A percentile compares a stretch with the other conserved stretches of the same genome.
Evolutionary conservation across 2,113 vertebrate genomes (phyloP).

Genomic region (Rhagologus leucostigma): DNA sequence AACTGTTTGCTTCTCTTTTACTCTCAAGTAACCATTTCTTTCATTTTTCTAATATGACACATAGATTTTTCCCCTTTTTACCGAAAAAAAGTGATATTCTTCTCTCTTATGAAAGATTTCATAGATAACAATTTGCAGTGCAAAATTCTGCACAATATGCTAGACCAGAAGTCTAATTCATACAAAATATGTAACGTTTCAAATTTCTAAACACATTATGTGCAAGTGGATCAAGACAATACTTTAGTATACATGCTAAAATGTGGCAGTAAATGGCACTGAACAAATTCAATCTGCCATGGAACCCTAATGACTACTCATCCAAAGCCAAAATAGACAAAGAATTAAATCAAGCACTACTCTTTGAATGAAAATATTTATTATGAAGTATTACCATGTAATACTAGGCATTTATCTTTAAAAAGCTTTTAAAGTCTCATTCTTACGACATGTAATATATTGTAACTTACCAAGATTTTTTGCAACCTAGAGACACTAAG

Average conservation of each 20-base stretch:
- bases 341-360: not conserved
- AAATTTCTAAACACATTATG: not conserved
- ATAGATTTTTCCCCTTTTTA: not conserved
- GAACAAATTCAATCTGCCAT: not conserved
- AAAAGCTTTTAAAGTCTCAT: not conserved
- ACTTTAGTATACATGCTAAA: not conserved
- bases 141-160: not conserved
- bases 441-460: not conserved
- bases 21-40: not conserved
- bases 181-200: not conserved
- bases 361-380: not conserved
- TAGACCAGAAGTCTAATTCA: not conserved
- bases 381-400: not conserved
- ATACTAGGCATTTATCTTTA: not conserved
- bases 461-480: not conserved
- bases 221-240: not conserved
- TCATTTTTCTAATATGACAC: not conserved
- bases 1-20: not conserved
- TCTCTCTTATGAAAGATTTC: not conserved
- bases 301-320: not conserved
- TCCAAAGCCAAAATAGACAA: not conserved
- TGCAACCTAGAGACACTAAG: not conserved
- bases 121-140: not conserved
- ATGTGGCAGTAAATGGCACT: not conserved
- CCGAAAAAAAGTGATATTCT: not conserved